phyloP scores from a whole-genome alignment of 2,113 vertebrate genomes.

The Chloebia gouldiae region DNA sequence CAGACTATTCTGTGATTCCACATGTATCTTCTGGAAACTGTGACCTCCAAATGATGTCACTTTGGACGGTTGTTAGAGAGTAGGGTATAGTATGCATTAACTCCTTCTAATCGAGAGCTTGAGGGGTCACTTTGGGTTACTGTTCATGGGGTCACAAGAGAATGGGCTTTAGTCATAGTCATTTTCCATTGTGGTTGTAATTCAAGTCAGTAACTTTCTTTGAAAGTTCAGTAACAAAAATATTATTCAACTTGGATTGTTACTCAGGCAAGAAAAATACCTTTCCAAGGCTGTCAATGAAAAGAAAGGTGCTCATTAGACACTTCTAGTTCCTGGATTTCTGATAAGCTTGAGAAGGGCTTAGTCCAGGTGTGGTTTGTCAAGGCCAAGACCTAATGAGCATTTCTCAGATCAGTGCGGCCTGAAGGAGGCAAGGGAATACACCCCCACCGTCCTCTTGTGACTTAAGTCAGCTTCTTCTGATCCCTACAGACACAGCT shows the following conservation, averaged over 20 bases:
- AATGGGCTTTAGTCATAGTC: not conserved
- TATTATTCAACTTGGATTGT: not conserved
- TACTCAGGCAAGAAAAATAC: not conserved
- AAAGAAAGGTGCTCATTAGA: not conserved
- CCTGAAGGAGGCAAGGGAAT: not conserved
- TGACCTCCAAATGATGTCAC: not conserved
- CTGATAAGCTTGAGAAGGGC: not conserved
- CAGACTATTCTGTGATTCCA: not conserved
- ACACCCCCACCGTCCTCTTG: not conserved
- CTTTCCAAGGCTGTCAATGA: not conserved
- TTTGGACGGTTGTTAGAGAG: not conserved
- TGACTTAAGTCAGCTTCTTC: not conserved
- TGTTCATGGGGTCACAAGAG: not conserved
- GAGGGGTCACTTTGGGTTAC: not conserved
- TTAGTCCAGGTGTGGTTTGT: not conserved
- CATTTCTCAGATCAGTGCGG: not conserved
- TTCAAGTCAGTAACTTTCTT: not conserved
- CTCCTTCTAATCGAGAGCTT: accelerated
- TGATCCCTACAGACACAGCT: not conserved
- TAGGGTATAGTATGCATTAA: not conserved
- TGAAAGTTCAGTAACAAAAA: not conserved
- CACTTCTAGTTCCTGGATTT: not conserved
- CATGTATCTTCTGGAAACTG: accelerated
- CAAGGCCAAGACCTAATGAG: not conserved
- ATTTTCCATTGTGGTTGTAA: not conserved